Evolutionary conservation across 2,113 vertebrate genomes (phyloP), one percentile per base, ranked within the genome.

Genomic region (Rhinichthys klamathensis): DNA sequence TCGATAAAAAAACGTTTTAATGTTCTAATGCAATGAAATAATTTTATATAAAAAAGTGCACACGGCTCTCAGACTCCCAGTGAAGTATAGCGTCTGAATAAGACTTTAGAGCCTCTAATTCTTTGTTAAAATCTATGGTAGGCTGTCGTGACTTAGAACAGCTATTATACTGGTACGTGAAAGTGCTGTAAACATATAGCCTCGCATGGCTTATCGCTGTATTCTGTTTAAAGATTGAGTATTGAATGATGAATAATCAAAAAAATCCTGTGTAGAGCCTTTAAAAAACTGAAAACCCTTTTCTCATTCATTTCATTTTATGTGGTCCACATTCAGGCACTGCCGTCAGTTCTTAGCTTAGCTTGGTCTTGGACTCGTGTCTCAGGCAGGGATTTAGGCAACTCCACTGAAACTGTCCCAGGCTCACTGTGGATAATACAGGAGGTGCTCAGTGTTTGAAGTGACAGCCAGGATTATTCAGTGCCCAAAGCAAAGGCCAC

Each of bases 381-480:
- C 35, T 63, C 1, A 35, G 46, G 58, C 70, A 35, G 13, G 56
- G 54, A 61, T 61, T 80, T 49, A 72, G 72, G 75, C 54, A 65
- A 27, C 21, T n/a, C 49, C 60, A 35, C 13, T 25, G 41, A 38
- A 75, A 41, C 67, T 49, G 30, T 73, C 60, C 63, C 76, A 49
- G 25, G 63, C 60, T 63, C 25, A 25, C 15, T 18, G 38, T 23
- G 77, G 46, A 51, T 5, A 79, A 30, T 60, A 54, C 80, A 15
- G 51, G n/a, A 84, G 74, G 74, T 82, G 76, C 77, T 69, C 16
- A n/a, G n/a, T 87, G 78, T 90, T 86, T 90, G 84, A 89, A 90
- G 86, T 83, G 85, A 85, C 87, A 84, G 56, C 32, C 27, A 60
- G 60, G 86, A 91, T 88, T 89, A 88, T 70, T 44, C 83, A 70